Conservation (phyloP, 2,888 invertebrate genomes). For the Drosophila paramelanica region DNA sequence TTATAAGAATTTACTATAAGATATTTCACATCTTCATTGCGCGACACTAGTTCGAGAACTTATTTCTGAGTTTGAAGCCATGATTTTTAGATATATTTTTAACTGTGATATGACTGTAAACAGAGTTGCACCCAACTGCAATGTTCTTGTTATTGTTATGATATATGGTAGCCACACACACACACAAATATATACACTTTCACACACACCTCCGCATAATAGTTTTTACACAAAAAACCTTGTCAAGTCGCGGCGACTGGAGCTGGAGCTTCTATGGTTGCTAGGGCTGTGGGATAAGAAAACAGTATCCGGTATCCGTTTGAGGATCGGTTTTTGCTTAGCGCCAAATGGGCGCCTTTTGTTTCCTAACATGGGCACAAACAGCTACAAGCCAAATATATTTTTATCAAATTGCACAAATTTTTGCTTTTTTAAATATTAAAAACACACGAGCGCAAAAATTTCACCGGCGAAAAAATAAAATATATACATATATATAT, state of each 20-base stretch:
- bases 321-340: slow-evolving; percentile 35
- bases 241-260: slow-evolving; percentile 38
- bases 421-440: slow-evolving; percentile 9
- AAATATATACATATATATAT: slow-evolving; percentile 14
- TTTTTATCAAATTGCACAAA: slow-evolving; percentile 2
- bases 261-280: slow-evolving; percentile 19
- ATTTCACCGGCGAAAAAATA: slow-evolving; percentile 58
- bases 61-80: too few species aligned
- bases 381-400: slow-evolving; percentile 19
- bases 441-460: slow-evolving; percentile 39
- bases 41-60: too few species aligned
- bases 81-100: too few species aligned
- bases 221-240: slow-evolving; percentile 64
- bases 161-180: neutral
- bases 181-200: slow-evolving; percentile 46
- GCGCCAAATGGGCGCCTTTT: slow-evolving; percentile 53
- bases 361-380: slow-evolving; percentile 42
- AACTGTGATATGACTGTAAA: neutral
- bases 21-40: too few species aligned
- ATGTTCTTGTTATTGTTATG: neutral
- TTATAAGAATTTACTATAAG: too few species aligned
- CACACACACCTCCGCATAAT: slow-evolving; percentile 77
- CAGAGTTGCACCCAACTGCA: neutral
- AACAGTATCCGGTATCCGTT: slow-evolving; percentile 23
- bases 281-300: slow-evolving; percentile 3